Evolutionary conservation across 1,140 invertebrate species (phyloP), one percentile per base, ranked within the genome.

Genomic region (Lethocerus indicus): DNA sequence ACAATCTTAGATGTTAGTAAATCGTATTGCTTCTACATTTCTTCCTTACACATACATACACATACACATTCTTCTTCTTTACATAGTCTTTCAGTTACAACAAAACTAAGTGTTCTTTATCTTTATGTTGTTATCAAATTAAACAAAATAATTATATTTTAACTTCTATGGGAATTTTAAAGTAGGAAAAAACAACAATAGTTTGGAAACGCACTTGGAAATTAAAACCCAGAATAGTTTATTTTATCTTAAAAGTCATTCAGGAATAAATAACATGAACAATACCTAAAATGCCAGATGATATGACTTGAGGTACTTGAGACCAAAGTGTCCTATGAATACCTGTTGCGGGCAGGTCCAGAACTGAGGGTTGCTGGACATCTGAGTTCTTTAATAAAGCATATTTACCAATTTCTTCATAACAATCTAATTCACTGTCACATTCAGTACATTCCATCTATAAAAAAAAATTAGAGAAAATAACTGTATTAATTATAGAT

Each of bases 251-350:
- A 47, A 14, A n/a, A 1, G 18, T 14, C 24, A 46, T 28, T 51
- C 23, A 52, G 23, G n/a, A 16, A 41, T 13, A 12, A 44, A 23
- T 5, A 12, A 13, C 20, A 36, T 23, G 12, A 23, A 32, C 25
- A 75, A 76, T 66, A 84, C 83, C 75, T 51, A 87, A 67, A 46
- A 89, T 73, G 49, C 73, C 70, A 41, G 77, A 84, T 54, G 77
- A 73, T 48, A 81, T 71, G 26, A 94, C 88, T 69, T 91, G 88
- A 0, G 87, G 86, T 48, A 94, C 81, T 67, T 96, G 86, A 66
- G 88, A 90, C 92, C 92, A 96, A 1, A 96, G 69, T 1, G 87
- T 88, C 56, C 89, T 70, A 4, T 78, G 74, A 36, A 71, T 65
- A 36, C 80, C 73, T 7, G 76, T 75, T 29, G 68, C 70, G 32